Conservation (phyloP, 1,140 invertebrate species). For the Leguminivora glycinivorella region DNA sequence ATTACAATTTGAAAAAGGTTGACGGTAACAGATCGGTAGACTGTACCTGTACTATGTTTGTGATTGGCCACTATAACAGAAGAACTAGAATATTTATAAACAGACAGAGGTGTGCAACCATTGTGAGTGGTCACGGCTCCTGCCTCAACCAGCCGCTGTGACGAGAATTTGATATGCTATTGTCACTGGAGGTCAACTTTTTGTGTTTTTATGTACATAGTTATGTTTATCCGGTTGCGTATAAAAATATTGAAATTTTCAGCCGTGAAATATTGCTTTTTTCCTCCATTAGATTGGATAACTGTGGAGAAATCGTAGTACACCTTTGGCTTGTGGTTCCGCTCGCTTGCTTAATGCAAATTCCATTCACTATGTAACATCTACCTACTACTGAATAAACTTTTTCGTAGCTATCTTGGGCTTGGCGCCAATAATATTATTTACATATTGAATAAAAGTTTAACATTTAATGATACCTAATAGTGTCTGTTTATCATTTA, state of each 20-base stretch:
- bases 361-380: constrained; percentile 7
- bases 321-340: constrained; percentile 6
- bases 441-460: background rate
- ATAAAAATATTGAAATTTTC: constrained; percentile 11
- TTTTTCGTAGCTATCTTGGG: background rate
- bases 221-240: constrained; percentile 24
- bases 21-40: constrained; percentile 32
- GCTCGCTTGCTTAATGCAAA: constrained; percentile 8
- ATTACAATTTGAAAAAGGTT: constrained; percentile 36
- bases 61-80: constrained; percentile 39
- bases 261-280: constrained; percentile 13
- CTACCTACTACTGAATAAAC: background rate
- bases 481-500: too few species aligned
- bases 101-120: constrained; percentile 45
- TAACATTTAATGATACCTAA: too few species aligned
- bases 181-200: constrained; percentile 45
- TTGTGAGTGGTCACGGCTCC: constrained; percentile 43
- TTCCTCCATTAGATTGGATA: background rate
- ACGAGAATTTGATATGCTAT: constrained; percentile 53
- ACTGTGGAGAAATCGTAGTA: background rate
- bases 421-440: background rate
- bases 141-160: constrained; percentile 42
- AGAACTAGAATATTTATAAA: constrained; percentile 37
- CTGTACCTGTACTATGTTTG: constrained; percentile 32
- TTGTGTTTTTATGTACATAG: constrained; percentile 35